Base-by-base conservation (phyloP, 1,140 invertebrate species). In the Agraylea sexmaculata region DNA sequence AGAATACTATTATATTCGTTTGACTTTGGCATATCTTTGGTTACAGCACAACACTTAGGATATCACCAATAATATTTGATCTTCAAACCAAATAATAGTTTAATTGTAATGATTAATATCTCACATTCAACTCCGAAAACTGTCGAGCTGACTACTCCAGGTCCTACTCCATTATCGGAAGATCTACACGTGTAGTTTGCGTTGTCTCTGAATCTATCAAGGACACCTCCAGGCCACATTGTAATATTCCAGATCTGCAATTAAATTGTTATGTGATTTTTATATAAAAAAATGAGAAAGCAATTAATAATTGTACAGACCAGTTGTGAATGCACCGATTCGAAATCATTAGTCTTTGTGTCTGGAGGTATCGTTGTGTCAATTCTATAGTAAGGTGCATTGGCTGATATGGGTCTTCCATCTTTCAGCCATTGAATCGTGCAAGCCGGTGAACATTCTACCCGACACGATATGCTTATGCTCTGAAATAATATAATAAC, bases 41-140 rank as follows among this genome's bases (percentile, higher is more conserved):
- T n/a, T n/a, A n/a, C n/a, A n/a, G n/a, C n/a, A n/a, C n/a, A n/a
- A n/a, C n/a, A n/a, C n/a, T n/a, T n/a, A n/a, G n/a, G n/a, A n/a
- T n/a, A n/a, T n/a, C n/a, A n/a, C n/a, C n/a, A n/a, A n/a, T n/a
- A n/a, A n/a, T n/a, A n/a, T n/a, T n/a, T n/a, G n/a, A n/a, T n/a
- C n/a, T n/a, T n/a, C n/a, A n/a, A n/a, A n/a, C n/a, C n/a, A n/a
- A n/a, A n/a, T n/a, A n/a, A n/a, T n/a, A n/a, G n/a, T n/a, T n/a
- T n/a, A n/a, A n/a, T n/a, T n/a, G n/a, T n/a, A n/a, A n/a, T n/a
- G n/a, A n/a, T n/a, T n/a, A n/a, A n/a, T n/a, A n/a, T n/a, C 83
- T 79, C 64, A 91, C 87, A 93, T 68, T 92, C 87, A 15, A 91
- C 85, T 25, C 78, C 77, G 47, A 92, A 86, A 53, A 77, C 73